Evolutionary conservation across 2,113 vertebrate species (phyloP).

Genomic region (Kryptolebias marmoratus): DNA sequence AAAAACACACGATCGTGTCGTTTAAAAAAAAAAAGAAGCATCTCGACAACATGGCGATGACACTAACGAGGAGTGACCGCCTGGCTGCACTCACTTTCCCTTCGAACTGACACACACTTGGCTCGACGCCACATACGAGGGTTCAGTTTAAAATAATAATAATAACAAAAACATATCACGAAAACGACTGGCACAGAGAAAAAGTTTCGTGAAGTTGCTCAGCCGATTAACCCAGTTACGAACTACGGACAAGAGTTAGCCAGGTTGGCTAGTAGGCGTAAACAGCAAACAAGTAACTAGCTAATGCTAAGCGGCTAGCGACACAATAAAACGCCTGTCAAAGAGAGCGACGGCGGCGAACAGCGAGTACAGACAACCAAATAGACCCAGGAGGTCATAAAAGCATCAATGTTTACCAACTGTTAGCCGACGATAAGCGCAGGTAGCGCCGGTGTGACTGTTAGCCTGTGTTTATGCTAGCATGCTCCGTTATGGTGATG

Average conservation of each 20-base stretch:
- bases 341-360: not conserved
- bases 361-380: not conserved
- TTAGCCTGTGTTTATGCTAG: conserved; percentile 47
- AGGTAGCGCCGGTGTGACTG: not conserved
- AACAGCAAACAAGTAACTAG: conserved; percentile 47
- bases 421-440: not conserved
- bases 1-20: conserved; percentile 24
- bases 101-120: not conserved
- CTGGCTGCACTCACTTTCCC: conserved; percentile 2
- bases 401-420: not conserved
- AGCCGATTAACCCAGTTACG: conserved; percentile 11
- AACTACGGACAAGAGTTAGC: conserved; percentile 50
- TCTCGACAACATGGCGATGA: conserved; percentile 48
- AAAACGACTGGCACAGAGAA: not conserved
- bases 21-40: conserved; percentile 11
- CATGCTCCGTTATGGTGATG: conserved; percentile 48
- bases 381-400: not conserved
- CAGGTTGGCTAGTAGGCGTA: conserved; percentile 29
- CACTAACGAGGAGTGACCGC: conserved; percentile 3
- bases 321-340: conserved; percentile 2
- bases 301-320: conserved; percentile 28
- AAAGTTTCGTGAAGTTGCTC: not conserved
- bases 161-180: not conserved
- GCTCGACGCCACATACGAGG: not conserved
- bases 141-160: not conserved